Evolutionary conservation across 2,113 vertebrate species (phyloP), one percentile per base, ranked within the genome.

Genomic region (Harpagus bidentatus): DNA sequence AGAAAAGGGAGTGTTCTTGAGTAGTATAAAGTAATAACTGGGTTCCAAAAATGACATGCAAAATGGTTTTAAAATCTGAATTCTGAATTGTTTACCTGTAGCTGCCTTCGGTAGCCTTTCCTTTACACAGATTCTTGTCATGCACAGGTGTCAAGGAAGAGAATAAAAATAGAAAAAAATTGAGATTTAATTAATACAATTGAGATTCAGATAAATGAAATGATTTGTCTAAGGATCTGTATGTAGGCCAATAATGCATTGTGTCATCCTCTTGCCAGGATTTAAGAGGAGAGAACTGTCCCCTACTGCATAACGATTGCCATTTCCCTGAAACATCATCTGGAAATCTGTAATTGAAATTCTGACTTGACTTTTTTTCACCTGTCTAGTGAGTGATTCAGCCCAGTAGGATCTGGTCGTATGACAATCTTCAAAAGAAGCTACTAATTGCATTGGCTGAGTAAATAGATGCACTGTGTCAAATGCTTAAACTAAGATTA

Each of bases 331-430:
- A 48, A 88, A 78, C 6, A 13, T 26, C 6, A 9, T 58, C 50
- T 50, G 29, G 25, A 58, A 93, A 67, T 52, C 72, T 29, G 13
- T 42, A 25, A 62, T 7, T 63, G 6, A 71, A 88, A 47, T 87
- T 55, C 38, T 81, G 47, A 16, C 7, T 9, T 63, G 31, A 19
- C 4, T 45, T 63, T 17, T 59, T 77, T 56, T 31, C 42, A 23
- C 15, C 40, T 77, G 16, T 31, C 3, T 19, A 32, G 29, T 1
- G 2, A 67, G 34, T 40, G 52, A 56, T 65, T 72, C 58, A 90
- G 34, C 19, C 32, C 38, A 55, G 19, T 20, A 47, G 15, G 22
- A 25, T 82, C 34, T 87, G 13, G 3, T 80, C 0, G 0, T 58
- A 29, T 8, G 25, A 3, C 1, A 9, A 7, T 66, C 58, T 91